Conservation (phyloP, 2,797 vertebrate species). For the Odontamblyopus lacepedii region DNA sequence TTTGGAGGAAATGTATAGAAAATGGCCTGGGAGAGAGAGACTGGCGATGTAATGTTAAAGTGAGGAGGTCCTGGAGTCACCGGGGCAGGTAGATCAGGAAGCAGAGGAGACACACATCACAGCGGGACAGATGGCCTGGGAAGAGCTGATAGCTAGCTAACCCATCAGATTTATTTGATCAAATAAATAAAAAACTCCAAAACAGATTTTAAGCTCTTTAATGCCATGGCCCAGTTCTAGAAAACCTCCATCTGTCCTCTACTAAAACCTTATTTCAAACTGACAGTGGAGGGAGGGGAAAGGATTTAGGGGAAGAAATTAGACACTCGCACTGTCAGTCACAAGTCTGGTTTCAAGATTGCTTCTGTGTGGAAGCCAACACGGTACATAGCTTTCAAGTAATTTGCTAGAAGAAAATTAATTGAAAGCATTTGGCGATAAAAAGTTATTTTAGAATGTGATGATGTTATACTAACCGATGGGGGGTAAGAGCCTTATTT, state of each 20-base stretch:
- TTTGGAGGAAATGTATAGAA: slow-evolving; percentile 34
- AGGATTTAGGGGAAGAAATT: slow-evolving; percentile 26
- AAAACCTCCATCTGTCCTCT: slow-evolving; percentile 62
- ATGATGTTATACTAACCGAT: no score
- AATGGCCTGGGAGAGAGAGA: slow-evolving; percentile 39
- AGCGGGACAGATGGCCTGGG: slow-evolving; percentile 68
- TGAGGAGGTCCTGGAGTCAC: slow-evolving; percentile 42
- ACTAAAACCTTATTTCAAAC: slow-evolving; percentile 48
- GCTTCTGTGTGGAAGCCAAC: neutral
- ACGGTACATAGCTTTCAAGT: neutral
- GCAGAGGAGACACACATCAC: slow-evolving; percentile 47
- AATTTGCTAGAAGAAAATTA: neutral
- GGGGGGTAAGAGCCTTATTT: no score
- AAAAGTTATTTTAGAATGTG: no score
- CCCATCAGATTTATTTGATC: slow-evolving; percentile 64
- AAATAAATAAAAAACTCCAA: slow-evolving; percentile 49
- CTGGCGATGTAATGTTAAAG: slow-evolving; percentile 27
- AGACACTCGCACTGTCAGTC: slow-evolving; percentile 23
- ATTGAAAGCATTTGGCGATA: neutral
- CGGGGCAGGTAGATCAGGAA: slow-evolving; percentile 50
- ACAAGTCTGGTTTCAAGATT: slow-evolving; percentile 6
- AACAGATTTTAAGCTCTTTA: slow-evolving; percentile 63
- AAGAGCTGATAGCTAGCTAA: slow-evolving; percentile 63
- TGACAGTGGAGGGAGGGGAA: slow-evolving; percentile 19
- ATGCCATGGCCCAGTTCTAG: slow-evolving; percentile 50